Base-by-base conservation (phyloP, 2,113 vertebrate genomes). In the Apeltes quadracus region DNA sequence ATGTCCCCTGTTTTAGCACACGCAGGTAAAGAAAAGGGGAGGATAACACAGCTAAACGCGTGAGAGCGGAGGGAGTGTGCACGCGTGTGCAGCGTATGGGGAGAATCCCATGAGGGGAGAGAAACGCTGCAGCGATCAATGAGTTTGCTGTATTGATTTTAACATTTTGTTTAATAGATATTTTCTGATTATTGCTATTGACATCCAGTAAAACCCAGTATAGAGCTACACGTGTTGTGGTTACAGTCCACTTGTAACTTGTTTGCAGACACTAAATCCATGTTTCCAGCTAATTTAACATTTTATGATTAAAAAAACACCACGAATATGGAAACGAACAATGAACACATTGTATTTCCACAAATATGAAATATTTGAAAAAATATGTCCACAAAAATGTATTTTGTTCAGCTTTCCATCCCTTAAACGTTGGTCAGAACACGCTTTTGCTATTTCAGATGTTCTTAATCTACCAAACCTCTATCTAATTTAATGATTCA, bases 1-100 rank as follows among this genome's bases (percentile, higher is more conserved):
- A 90, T 89, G 72, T 7, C 80, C 85, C 77, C 76, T n/a, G n/a
- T 7, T 73, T 91, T 86, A 86, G 82, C 86, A 88, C 75, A 73
- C 50, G 9, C 50, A 78, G 85, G 84, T 78, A 83, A 83, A 87
- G 73, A 57, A 29, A 29, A 29, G 59, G 57, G 46, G 72, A 27
- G 68, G 90, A 87, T 87, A 89, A 85, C 56, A n/a, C 44, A 54
- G 78, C 34, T 59, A 69, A 78, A 71, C 23, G 76, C 78, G 80
- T 69, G 74, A 62, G 48, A 23, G 51, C 44, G 43, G 74, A 76
- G 70, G 44, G 76, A 48, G 56, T 13, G 48, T 13, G 81, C 39
- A 68, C 63, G 69, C 78, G 73, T 77, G 36, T 55, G 44, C 41
- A 32, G 65, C 61, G 66, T 27, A 56, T 63, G 70, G 69, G 69